A percentile compares a stretch with the other conserved stretches of the same genome.
Evolutionary conservation across 1,140 invertebrate species (phyloP).

Genomic region (Pseudomyrmex flavicornis): DNA sequence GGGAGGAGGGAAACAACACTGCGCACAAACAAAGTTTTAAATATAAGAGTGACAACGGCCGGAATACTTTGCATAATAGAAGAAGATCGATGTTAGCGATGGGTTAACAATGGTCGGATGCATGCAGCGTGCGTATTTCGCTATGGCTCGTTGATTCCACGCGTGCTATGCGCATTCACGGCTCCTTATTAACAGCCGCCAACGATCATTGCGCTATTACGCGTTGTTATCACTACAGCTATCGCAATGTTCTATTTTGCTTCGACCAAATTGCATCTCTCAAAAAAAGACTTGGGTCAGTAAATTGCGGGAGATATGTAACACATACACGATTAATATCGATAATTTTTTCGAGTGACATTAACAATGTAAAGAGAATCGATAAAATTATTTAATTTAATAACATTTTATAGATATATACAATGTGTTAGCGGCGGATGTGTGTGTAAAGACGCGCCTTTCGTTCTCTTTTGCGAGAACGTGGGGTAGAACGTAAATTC

Average conservation of each 20-base stretch:
- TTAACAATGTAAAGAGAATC: no score
- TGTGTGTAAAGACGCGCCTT: no score
- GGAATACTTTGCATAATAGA: constrained; percentile 36
- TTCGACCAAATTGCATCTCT: not conserved
- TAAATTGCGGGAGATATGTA: no score
- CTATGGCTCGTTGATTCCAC: constrained; percentile 81
- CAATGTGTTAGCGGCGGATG: no score
- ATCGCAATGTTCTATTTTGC: constrained; percentile 1
- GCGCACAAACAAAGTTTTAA: constrained; percentile 22
- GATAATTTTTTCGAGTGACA: no score
- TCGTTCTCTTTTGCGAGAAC: not conserved
- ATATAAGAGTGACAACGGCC: constrained; percentile 50
- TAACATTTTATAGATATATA: no score
- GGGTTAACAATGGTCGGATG: constrained; percentile 62
- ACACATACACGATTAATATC: no score
- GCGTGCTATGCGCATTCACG: constrained; percentile 78
- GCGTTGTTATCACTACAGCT: constrained; percentile 58
- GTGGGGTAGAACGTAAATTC: not conserved
- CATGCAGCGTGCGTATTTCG: constrained; percentile 75
- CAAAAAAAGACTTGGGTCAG: no score
- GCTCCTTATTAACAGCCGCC: constrained; percentile 72
- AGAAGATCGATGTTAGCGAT: constrained; percentile 55
- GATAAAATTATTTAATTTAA: no score
- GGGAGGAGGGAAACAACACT: not conserved
- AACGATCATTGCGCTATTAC: constrained; percentile 66